phyloP scores from a whole-genome alignment of 2,797 vertebrate genomes.

The Phoxinus dragarum region DNA sequence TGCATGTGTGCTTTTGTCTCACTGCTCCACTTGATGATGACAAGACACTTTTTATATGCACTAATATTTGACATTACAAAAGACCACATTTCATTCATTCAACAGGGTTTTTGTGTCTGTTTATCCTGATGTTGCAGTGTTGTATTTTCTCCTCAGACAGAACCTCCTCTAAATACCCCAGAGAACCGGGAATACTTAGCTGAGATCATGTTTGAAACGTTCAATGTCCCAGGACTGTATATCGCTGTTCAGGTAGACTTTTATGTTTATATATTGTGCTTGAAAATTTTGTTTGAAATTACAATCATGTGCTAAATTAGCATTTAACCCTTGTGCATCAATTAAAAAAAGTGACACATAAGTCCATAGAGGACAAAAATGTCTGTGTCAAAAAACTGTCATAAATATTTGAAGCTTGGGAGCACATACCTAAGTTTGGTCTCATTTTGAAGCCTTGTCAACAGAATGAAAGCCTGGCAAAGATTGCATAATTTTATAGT shows the following conservation, averaged over 20 bases:
- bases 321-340: not conserved
- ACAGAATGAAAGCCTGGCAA: too few species aligned
- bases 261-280: not conserved
- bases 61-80: conserved; percentile 10
- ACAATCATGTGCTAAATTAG: not conserved
- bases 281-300: not conserved
- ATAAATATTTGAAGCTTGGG: too few species aligned
- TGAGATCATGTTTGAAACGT: conserved; percentile 96
- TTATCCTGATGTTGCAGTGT: conserved; percentile 5
- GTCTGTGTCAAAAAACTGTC: too few species aligned
- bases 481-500: too few species aligned
- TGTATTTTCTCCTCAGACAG: conserved; percentile 79
- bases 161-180: conserved; percentile 92
- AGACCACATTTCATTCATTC: conserved; percentile 22
- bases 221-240: conserved; percentile 85
- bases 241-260: conserved; percentile 84
- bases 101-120: conserved; percentile 4
- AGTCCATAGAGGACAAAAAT: too few species aligned
- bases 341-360: too few species aligned
- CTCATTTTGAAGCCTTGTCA: too few species aligned
- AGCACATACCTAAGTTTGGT: too few species aligned
- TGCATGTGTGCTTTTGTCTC: conserved; percentile 11
- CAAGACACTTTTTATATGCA: not conserved
- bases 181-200: conserved; percentile 95
- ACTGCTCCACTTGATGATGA: conserved; percentile 13